Conservation (phyloP, 2,888 invertebrate species). For the Camptogramma bilineatum region DNA sequence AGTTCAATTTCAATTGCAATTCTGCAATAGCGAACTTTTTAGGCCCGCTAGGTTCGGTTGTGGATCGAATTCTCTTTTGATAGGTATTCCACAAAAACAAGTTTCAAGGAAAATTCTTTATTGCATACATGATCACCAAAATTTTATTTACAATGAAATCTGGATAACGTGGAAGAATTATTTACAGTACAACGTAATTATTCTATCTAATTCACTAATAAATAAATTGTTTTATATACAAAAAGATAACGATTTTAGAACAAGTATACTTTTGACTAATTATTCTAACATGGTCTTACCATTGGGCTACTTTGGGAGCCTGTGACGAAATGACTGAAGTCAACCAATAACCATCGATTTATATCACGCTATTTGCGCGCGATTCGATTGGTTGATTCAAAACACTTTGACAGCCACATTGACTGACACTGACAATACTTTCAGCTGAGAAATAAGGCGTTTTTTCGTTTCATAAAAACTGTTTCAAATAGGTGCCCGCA, state of each 20-base stretch:
- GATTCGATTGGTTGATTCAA: background rate
- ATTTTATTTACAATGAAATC: conserved; percentile 77
- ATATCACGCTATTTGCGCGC: background rate
- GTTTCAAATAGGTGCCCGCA: too few species aligned
- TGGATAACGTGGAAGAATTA: conserved; percentile 79
- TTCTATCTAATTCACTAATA: conserved; percentile 55
- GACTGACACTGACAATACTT: too few species aligned
- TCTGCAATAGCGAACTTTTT: too few species aligned
- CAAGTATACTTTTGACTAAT: conserved; percentile 45
- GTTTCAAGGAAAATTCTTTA: conserved; percentile 78
- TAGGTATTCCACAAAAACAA: conserved; percentile 21
- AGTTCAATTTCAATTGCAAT: too few species aligned
- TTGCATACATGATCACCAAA: conserved; percentile 83
- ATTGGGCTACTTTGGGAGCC: conserved; percentile 35
- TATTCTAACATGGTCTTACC: conserved; percentile 52
- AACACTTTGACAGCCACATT: too few species aligned
- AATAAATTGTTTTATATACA: conserved; percentile 70
- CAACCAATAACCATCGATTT: background rate
- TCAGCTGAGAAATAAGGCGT: too few species aligned
- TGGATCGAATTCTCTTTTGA: too few species aligned
- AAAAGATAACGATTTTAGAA: conserved; percentile 63
- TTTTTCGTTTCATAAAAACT: too few species aligned
- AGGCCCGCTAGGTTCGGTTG: too few species aligned
- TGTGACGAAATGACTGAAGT: background rate
- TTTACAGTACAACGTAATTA: conserved; percentile 70